Evolutionary conservation across 2,797 vertebrate genomes (phyloP).

Genomic region (Brotula barbata): DNA sequence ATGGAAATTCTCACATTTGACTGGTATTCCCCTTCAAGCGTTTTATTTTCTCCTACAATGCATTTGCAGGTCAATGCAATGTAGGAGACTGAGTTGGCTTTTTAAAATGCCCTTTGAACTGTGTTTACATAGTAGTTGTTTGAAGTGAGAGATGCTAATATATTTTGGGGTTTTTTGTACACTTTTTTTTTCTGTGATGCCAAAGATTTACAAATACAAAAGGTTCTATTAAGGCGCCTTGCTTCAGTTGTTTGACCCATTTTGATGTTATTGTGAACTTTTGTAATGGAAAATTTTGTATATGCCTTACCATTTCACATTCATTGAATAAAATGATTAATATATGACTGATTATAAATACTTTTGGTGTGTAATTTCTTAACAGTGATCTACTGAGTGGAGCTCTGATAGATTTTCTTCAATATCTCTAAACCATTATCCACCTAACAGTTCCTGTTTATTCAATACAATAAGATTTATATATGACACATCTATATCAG

Average conservation of each 20-base stretch:
- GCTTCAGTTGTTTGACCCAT: constrained; percentile 75
- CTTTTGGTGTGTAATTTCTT: constrained; percentile 18
- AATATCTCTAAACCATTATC: no score
- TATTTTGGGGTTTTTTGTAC: constrained; percentile 83
- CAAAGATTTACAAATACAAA: constrained; percentile 90
- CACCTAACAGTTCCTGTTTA: no score
- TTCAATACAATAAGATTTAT: no score
- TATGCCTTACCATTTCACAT: constrained; percentile 82
- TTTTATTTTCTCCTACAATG: constrained; percentile 73
- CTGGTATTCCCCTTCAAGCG: constrained; percentile 23
- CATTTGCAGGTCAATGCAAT: constrained; percentile 45
- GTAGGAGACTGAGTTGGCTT: constrained; percentile 60
- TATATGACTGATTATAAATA: constrained; percentile 74
- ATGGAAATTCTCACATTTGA: constrained; percentile 28
- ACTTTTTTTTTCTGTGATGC: constrained; percentile 74
- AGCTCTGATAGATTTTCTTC: no score
- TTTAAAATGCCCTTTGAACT: constrained; percentile 67
- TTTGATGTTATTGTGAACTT: constrained; percentile 80
- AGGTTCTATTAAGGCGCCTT: constrained; percentile 78
- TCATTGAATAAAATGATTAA: constrained; percentile 82
- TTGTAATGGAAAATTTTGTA: constrained; percentile 77
- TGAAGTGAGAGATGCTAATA: constrained; percentile 91
- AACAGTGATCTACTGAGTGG: no score
- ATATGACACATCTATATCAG: neutral
- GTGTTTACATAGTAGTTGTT: constrained; percentile 92